Evolutionary conservation across 2,888 invertebrate species (phyloP), one percentile per base, ranked within the genome.

Genomic region (Drosophila phalerata): DNA sequence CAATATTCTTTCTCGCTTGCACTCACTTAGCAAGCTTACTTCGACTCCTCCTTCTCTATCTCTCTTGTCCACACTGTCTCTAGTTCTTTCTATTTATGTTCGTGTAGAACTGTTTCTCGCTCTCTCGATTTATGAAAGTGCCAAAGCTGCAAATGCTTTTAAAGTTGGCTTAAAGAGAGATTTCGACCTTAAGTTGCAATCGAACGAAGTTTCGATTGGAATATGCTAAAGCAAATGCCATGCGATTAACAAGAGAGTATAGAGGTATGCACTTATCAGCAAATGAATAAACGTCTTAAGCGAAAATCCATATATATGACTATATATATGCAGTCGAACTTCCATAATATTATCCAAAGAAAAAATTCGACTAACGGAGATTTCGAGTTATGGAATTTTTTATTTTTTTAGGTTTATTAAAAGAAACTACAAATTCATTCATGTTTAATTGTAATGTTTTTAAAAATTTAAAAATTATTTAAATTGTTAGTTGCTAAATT

Each of bases 101-200:
- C 13, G 56, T 45, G 45, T 25, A 13, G 45, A 56, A 40, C 17
- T 62, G 22, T 55, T 38, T 38, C n/a, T 42, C 34, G 37, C 37
- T 37, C 32, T 15, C n/a, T 56, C 48, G 48, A 49, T 67, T 62
- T 63, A 51, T 63, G 63, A 55, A 62, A 51, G 37, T 62, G 49
- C 53, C 19, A 45, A 55, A 49, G 37, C 66, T 62, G 66, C 37
- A 62, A 61, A 55, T 67, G 62, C 67, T 30, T 62, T 65, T 67
- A 62, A 62, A 67, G 49, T 56, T 67, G 67, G 55, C 62, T 67
- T 62, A 38, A 61, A 62, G 62, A 9, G 10, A 13, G 49, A 38
- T 67, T 65, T 51, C 15, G 10, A 30, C 37, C 51, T 45, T 38
- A 57, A 57, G 13, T 19, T 51, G 40, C 22, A 32, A 40, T 22